phyloP scores from a whole-genome alignment of 2,113 vertebrate species.

The Trichechus manatus region DNA sequence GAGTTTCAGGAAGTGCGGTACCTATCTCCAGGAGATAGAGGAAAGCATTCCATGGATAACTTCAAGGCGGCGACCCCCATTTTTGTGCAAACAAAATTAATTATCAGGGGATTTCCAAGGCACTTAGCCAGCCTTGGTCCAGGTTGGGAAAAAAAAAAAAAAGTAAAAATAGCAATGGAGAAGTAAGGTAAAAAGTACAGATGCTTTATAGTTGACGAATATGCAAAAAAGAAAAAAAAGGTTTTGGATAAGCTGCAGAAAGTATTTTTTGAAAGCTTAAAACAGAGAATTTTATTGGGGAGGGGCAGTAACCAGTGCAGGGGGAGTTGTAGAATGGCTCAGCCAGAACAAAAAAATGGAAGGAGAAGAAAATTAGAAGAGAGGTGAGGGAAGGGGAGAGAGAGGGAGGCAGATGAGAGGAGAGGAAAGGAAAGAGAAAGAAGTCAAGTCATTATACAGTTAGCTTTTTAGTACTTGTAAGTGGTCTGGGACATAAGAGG shows the following conservation, averaged over 20 bases:
- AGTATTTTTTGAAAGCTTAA: slow-evolving; percentile 23
- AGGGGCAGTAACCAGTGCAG: not conserved
- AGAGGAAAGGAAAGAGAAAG: not conserved
- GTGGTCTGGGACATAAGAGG: not conserved
- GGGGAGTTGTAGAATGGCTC: not conserved
- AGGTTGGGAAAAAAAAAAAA: not conserved
- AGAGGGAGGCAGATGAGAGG: not conserved
- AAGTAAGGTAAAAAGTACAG: slow-evolving; percentile 64
- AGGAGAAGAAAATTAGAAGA: too few relatives aligned
- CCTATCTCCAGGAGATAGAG: slow-evolving; percentile 41
- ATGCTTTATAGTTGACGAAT: slow-evolving; percentile 30
- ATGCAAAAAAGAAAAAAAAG: not conserved
- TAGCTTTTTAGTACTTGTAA: not conserved
- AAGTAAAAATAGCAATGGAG: slow-evolving; percentile 58
- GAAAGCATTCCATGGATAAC: slow-evolving; percentile 53
- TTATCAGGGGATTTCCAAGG: slow-evolving; percentile 78
- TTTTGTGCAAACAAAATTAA: slow-evolving; percentile 76
- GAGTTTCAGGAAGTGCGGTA: slow-evolving; percentile 77
- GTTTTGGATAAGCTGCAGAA: not conserved
- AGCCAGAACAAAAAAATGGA: not conserved
- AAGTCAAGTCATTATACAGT: not conserved
- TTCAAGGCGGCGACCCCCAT: slow-evolving; percentile 73
- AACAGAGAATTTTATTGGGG: not conserved
- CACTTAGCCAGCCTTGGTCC: slow-evolving; percentile 58
- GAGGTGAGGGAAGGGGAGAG: not conserved